Evolutionary conservation across 2,113 vertebrate genomes (phyloP), one percentile per base, ranked within the genome.

Genomic region (Brachyhypopomus occidentalis): DNA sequence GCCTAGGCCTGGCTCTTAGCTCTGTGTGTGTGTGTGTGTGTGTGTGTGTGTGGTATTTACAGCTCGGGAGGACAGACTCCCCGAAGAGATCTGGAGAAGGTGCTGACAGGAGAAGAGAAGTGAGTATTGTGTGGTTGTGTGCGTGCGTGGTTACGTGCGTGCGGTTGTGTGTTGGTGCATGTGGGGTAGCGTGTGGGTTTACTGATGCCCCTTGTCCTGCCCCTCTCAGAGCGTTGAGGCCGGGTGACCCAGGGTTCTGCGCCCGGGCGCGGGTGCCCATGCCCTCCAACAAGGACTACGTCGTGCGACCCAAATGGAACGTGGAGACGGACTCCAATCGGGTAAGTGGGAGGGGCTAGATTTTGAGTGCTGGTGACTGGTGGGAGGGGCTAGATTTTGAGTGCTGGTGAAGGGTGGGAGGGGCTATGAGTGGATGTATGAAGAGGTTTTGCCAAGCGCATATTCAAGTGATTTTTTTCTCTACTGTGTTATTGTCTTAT

Each of bases 281-380:
- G 96, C 98, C 98, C 6, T 99, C 97, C 75, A 99, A 99, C 91
- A 98, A 98, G 84, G 98, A 99, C 91, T 99, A 99, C 0, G 98
- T 99, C 0, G 97, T 99, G 9, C 95, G 97, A 72, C 98, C 97
- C 71, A 99, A 98, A 78, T 99, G 98, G 97, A 99, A 99, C 2
- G 94, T 98, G 58, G 98, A 99, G 83, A 92, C 94, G 82, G 97
- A 99, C 56, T 94, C 95, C 1, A 97, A 91, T 88, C 89, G 98
- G 94, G 98, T 99, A 89, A 96, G 96, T 88, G 23, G 55, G 52
- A 27, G 69, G 62, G 34, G 52, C 17, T 72, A 69, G 30, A 19
- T 38, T 30, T 20, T 38, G 12, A 8, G 16, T 22, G 19, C 25
- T n/a, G 7, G 4, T 56, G 23, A 25, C 2, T 12, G 45, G 12